Evolutionary conservation across 2,888 invertebrate species (phyloP).

Genomic region (Leptopilina myrica): DNA sequence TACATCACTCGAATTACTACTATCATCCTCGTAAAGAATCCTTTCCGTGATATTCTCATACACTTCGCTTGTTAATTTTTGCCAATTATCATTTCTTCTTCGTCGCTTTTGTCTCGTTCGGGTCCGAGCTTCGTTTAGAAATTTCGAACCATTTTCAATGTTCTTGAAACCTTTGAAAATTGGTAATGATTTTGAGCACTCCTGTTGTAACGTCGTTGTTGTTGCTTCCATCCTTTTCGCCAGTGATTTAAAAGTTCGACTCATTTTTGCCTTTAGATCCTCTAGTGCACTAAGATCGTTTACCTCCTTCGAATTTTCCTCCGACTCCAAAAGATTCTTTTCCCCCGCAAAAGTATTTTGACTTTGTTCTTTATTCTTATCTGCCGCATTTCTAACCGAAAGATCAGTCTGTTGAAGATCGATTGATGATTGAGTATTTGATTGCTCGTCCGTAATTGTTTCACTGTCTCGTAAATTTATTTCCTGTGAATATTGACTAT

Average conservation of each 20-base stretch:
- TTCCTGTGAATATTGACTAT: too few species aligned
- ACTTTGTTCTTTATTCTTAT: too few species aligned
- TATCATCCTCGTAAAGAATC: too few species aligned
- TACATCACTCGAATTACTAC: too few species aligned
- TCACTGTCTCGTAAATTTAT: too few species aligned
- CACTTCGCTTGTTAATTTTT: too few species aligned
- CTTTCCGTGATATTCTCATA: too few species aligned
- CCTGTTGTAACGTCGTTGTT: not conserved
- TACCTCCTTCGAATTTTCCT: not conserved
- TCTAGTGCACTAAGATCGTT: not conserved
- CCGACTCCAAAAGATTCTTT: not conserved
- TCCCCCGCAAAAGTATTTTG: too few species aligned
- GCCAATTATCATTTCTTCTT: not conserved
- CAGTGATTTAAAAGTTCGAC: slow-evolving; percentile 9
- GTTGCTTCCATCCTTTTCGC: slow-evolving; percentile 29
- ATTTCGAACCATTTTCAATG: not conserved
- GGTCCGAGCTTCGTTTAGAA: not conserved
- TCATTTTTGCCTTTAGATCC: slow-evolving; percentile 23
- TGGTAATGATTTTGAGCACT: slow-evolving; percentile 21
- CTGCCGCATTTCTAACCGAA: too few species aligned
- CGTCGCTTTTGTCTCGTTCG: not conserved
- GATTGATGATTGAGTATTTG: too few species aligned
- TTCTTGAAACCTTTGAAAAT: not conserved
- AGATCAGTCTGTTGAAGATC: too few species aligned
- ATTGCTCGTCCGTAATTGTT: too few species aligned